Evolutionary conservation across 2,888 invertebrate genomes (phyloP).

Genomic region (Ectemnius cavifrons): DNA sequence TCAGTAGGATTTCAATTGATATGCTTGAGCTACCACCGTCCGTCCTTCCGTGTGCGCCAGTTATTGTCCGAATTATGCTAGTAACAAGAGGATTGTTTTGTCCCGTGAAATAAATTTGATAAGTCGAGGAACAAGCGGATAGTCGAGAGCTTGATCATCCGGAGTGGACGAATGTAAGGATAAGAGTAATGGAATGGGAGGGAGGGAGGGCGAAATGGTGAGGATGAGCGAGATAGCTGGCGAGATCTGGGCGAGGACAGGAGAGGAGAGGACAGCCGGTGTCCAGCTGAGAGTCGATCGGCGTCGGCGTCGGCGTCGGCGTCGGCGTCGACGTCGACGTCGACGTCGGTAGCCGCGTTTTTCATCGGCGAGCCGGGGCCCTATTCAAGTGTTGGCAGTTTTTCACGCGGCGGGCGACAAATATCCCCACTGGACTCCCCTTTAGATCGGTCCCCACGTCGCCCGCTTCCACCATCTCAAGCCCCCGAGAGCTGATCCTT

Average conservation of each 20-base stretch:
- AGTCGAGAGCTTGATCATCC: too few relatives aligned
- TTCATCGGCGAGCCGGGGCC: slow-evolving; percentile 65
- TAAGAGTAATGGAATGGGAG: too few relatives aligned
- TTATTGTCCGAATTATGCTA: too few relatives aligned
- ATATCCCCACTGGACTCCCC: slow-evolving; percentile 70
- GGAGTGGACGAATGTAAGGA: too few relatives aligned
- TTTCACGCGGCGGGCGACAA: slow-evolving; percentile 70
- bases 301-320: slow-evolving; percentile 55
- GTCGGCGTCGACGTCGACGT: slow-evolving; percentile 58
- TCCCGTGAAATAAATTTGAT: background rate
- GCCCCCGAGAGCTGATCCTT: slow-evolving; percentile 2
- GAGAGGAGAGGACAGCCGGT: slow-evolving; percentile 51
- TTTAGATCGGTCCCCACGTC: slow-evolving; percentile 71
- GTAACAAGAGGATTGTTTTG: background rate
- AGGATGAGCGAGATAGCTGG: too few relatives aligned
- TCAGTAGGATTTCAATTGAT: background rate
- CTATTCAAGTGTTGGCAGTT: slow-evolving; percentile 73
- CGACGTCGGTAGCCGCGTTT: slow-evolving; percentile 68
- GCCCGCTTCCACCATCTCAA: slow-evolving; percentile 16
- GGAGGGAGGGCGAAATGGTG: too few relatives aligned
- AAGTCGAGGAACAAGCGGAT: too few relatives aligned
- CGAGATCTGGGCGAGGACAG: background rate
- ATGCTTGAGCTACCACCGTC: background rate
- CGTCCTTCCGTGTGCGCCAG: too few relatives aligned
- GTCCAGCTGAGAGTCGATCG: slow-evolving; percentile 63